These are phyloP conservation scores for Chymomyza amoena DNA, from an alignment of 2,888 invertebrate genomes.

Conservation along the genomic window DNA sequence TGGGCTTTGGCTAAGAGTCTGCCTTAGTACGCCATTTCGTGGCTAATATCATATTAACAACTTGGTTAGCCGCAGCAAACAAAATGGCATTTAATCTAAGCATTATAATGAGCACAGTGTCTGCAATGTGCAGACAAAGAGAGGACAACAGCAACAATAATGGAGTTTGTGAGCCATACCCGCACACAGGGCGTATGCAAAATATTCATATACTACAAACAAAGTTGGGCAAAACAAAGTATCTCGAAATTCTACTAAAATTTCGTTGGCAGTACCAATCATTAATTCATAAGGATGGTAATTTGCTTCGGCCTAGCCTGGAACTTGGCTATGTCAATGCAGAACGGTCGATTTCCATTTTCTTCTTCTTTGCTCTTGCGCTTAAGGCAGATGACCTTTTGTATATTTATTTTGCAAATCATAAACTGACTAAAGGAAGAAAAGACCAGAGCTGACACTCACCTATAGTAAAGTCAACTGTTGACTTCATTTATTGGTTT, in stretches of 20 bases:
- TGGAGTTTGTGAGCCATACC: not conserved
- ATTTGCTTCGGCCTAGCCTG: slow-evolving; percentile 50
- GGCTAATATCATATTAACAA: slow-evolving; percentile 46
- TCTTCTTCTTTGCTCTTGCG: not conserved
- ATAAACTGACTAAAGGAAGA: slow-evolving; percentile 54
- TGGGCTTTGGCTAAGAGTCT: not conserved
- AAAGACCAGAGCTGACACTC: slow-evolving; percentile 7
- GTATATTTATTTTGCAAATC: slow-evolving; percentile 57
- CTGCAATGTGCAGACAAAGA: slow-evolving; percentile 28
- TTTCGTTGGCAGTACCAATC: slow-evolving; percentile 36
- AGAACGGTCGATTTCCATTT: not conserved
- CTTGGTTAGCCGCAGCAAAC: slow-evolving; percentile 65
- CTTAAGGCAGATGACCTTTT: slow-evolving; percentile 37
- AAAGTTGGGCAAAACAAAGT: slow-evolving; percentile 18
- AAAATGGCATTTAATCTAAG: slow-evolving; percentile 67
- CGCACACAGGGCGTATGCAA: slow-evolving; percentile 35
- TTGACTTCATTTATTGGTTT: not conserved
- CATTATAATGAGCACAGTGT: slow-evolving; percentile 50
- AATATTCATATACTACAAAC: slow-evolving; percentile 6
- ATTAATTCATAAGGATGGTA: slow-evolving; percentile 63
- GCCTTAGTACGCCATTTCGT: not conserved
- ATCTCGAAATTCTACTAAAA: slow-evolving; percentile 34
- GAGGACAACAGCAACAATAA: slow-evolving; percentile 18
- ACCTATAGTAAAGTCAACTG: slow-evolving; percentile 37
- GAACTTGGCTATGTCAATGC: slow-evolving; percentile 19